A percentile compares a stretch with the other conserved stretches of the same genome.
Evolutionary conservation across 2,113 vertebrate genomes (phyloP).

Genomic region (Oceanodroma tethys): DNA sequence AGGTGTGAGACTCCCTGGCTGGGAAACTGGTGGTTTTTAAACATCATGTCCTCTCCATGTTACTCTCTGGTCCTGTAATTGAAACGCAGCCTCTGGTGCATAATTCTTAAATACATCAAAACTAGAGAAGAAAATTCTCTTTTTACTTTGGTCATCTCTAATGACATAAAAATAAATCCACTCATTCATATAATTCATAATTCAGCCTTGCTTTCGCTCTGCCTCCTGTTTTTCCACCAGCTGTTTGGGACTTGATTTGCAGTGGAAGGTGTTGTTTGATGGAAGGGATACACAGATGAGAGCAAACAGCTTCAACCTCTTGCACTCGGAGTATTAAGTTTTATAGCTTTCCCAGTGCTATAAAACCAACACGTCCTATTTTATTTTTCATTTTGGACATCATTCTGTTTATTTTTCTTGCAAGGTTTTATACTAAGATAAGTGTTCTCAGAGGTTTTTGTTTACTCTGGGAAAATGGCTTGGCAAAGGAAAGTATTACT

Average conservation of each 20-base stretch:
- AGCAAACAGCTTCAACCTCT: neutral
- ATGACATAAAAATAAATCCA: neutral
- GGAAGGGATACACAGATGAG: neutral
- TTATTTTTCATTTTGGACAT: conserved; percentile 55
- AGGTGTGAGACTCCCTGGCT: neutral
- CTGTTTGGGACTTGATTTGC: conserved; percentile 1
- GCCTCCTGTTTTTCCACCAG: neutral
- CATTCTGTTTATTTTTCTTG: conserved; percentile 54
- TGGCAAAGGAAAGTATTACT: neutral
- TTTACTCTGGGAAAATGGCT: conserved; percentile 31
- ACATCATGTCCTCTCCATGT: neutral
- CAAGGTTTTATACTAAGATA: conserved; percentile 43
- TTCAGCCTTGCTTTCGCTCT: neutral
- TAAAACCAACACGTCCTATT: conserved; percentile 8
- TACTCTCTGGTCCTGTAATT: neutral
- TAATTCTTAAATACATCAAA: neutral
- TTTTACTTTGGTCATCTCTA: neutral
- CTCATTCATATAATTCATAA: neutral
- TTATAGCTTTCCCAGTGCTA: neutral
- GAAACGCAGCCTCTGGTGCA: neutral
- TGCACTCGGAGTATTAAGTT: neutral
- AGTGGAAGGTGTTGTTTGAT: neutral
- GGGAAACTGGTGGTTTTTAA: neutral
- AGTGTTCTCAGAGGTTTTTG: conserved; percentile 32
- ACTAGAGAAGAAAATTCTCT: neutral